These are phyloP conservation scores for Etheostoma cragini DNA, from an alignment of 2,113 vertebrate genomes.

Conservation along the genomic window DNA sequence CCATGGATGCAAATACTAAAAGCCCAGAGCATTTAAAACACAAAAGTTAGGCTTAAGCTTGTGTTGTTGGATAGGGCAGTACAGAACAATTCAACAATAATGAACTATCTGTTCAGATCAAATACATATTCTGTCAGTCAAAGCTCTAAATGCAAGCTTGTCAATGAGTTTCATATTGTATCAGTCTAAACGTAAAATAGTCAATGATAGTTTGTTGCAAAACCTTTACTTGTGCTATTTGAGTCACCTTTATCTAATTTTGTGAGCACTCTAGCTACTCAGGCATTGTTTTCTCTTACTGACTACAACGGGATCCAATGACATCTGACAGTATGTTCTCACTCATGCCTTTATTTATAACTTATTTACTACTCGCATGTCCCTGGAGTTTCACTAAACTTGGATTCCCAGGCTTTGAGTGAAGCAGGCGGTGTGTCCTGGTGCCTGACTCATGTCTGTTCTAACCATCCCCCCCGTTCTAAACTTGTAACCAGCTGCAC, in stretches of 20 bases:
- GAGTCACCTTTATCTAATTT: conserved; percentile 20
- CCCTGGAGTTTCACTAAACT: conserved; percentile 59
- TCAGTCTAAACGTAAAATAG: neutral
- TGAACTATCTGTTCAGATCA: neutral
- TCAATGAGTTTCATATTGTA: neutral
- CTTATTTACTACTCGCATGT: conserved; percentile 73
- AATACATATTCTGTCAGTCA: neutral
- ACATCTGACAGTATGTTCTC: conserved; percentile 65
- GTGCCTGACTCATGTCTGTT: conserved; percentile 76
- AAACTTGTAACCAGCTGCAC: conserved; percentile 84
- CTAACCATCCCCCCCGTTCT: conserved; percentile 68
- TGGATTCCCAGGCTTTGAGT: conserved; percentile 73
- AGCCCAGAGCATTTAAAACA: neutral
- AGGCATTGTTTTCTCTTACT: conserved; percentile 43
- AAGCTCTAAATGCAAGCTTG: neutral
- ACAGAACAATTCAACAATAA: no score
- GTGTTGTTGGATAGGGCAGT: neutral
- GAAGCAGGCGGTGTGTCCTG: conserved; percentile 62
- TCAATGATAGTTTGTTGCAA: neutral
- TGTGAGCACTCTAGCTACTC: conserved; percentile 24
- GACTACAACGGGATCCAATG: conserved; percentile 42
- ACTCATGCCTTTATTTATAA: conserved; percentile 75
- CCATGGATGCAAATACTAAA: neutral
- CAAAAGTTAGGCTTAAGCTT: neutral
- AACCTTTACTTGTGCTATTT: conserved; percentile 10